Evolutionary conservation across 2,888 invertebrate species (phyloP), one percentile per base, ranked within the genome.

Genomic region (Phaonia tiefii): DNA sequence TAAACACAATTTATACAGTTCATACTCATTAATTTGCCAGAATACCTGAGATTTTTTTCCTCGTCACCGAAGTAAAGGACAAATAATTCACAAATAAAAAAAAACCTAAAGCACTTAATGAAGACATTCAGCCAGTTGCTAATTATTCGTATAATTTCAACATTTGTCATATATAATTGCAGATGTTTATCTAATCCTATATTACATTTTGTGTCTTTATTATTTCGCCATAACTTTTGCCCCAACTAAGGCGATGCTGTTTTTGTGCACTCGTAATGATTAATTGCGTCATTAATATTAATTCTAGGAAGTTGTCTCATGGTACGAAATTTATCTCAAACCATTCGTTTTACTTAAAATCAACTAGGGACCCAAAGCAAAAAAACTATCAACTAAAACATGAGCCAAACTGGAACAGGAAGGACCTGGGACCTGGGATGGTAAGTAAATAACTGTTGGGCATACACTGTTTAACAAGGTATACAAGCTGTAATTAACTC

Each of bases 401-500:
- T 31, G 3, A 31, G 8, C 31, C 31, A 31, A 31, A 5, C 31
- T 31, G 31, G 4, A 31, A 8, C 8, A n/a, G n/a, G n/a, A n/a
- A n/a, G 31, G 31, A 3, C 8, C 4, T 31, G 31, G 31, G 0
- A 51, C 75, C 67, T 67, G 51, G 42, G 63, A 31, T 31, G 3
- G 75, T 51, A 25, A 20, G 7, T 8, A 42, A 56, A 44, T 39
- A 46, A 51, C 46, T 11, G n/a, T 51, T 63, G 54, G 70, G 67
- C 58, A 44, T 70, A 80, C 73, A 69, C 75, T 77, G 74, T 77
- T 42, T 17, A 63, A 63, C 63, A 63, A 22, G 13, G 67, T 67
- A 26, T 49, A 13, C 49, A 74, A 77, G 70, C 58, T 75, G 71
- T 77, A 77, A 80, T 80, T 80, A 74, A 80, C 74, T 74, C 58